Evolutionary conservation across 2,113 vertebrate species (phyloP).

Genomic region (Tor tambroides): DNA sequence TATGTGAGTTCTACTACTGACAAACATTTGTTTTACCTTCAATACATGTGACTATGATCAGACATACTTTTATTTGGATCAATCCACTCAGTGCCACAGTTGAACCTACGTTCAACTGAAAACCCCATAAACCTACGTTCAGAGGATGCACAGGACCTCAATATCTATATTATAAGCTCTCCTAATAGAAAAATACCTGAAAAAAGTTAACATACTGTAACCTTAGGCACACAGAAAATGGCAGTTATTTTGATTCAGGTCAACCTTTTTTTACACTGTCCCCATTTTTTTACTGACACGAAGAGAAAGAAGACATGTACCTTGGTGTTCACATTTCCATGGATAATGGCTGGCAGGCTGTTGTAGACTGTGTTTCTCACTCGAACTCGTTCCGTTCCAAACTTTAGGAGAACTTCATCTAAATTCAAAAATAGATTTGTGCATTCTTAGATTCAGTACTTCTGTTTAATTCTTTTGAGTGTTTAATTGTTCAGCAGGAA

Average conservation of each 20-base stretch:
- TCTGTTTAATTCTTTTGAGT: background rate
- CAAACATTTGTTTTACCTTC: background rate
- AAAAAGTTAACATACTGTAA: background rate
- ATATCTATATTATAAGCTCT: background rate
- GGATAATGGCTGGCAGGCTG: slow-evolving; percentile 86
- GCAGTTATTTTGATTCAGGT: background rate
- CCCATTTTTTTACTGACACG: background rate
- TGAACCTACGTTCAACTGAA: background rate
- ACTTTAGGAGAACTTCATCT: slow-evolving; percentile 96
- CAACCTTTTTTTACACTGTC: background rate
- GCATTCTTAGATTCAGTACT: background rate
- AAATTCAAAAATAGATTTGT: slow-evolving; percentile 57
- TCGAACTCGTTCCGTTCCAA: slow-evolving; percentile 88
- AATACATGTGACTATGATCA: background rate
- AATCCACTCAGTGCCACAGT: background rate
- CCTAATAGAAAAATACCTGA: background rate
- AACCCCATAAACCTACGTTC: background rate
- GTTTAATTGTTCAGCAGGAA: background rate
- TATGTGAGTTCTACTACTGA: background rate
- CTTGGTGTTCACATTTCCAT: slow-evolving; percentile 95
- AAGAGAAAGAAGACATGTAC: slow-evolving; percentile 74
- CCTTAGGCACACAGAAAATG: background rate
- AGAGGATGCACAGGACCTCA: background rate
- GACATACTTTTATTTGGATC: background rate
- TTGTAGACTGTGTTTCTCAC: slow-evolving; percentile 90